Evolutionary conservation across 2,797 vertebrate genomes (phyloP).

Genomic region (Leontopithecus rosalia): DNA sequence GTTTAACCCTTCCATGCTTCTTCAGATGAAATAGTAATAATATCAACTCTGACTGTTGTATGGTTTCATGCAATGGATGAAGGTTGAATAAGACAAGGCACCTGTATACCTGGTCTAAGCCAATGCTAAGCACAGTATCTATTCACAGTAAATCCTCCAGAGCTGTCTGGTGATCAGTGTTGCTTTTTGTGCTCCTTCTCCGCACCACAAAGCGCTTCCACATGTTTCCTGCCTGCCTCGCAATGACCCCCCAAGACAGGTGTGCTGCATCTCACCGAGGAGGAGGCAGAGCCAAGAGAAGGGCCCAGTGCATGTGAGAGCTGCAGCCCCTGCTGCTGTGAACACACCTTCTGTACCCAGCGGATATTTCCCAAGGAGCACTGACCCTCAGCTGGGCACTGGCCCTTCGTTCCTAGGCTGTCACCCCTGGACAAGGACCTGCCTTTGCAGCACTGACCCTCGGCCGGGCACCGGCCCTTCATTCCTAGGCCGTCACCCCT

Average conservation of each 20-base stretch:
- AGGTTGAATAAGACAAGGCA: background rate
- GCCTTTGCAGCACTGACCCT: background rate
- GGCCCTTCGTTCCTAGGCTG: no score
- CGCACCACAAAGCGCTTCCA: background rate
- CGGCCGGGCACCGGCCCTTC: rapidly evolving
- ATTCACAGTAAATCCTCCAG: background rate
- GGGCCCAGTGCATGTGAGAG: background rate
- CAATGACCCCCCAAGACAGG: background rate
- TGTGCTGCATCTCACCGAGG: background rate
- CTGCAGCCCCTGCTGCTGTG: no score
- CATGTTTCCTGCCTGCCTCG: rapidly evolving
- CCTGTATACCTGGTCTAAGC: background rate
- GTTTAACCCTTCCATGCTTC: background rate
- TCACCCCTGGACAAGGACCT: background rate
- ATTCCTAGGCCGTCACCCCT: background rate
- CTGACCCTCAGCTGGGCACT: rapidly evolving
- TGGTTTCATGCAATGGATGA: background rate
- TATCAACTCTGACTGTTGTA: background rate
- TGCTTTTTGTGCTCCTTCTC: no score
- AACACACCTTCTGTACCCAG: background rate
- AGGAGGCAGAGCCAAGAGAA: background rate
- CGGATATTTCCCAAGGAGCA: background rate
- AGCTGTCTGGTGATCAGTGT: rapidly evolving
- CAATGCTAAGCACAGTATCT: rapidly evolving
- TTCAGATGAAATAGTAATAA: background rate